Evolutionary conservation across 1,140 invertebrate genomes (phyloP).

Genomic region (Drosophila nigrodunni): DNA sequence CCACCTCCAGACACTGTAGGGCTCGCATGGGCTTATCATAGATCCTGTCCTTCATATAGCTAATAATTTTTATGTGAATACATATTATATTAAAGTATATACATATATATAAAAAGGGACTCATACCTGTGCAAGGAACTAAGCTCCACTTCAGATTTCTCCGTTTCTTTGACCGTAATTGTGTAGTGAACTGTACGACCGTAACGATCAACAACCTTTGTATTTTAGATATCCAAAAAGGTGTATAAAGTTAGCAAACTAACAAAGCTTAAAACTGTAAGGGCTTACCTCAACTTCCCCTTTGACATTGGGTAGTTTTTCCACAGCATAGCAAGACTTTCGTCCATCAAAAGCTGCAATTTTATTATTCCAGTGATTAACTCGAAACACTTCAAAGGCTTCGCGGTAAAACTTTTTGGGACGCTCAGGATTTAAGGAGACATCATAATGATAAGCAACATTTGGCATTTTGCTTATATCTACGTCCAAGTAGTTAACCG

Average conservation of each 20-base stretch:
- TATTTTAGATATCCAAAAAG: slow-evolving; percentile 5
- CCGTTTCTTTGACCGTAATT: slow-evolving; percentile 87
- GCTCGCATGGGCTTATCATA: slow-evolving; percentile 87
- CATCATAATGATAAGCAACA: slow-evolving; percentile 86
- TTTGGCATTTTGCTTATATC: slow-evolving; percentile 84
- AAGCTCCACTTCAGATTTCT: slow-evolving; percentile 86
- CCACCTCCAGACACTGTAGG: slow-evolving; percentile 92
- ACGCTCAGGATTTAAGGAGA: slow-evolving; percentile 85
- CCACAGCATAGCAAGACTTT: slow-evolving; percentile 82
- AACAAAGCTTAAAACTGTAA: neutral
- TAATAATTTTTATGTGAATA: slow-evolving; percentile 8
- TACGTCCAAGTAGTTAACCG: slow-evolving; percentile 87
- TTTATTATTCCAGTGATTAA: slow-evolving; percentile 59
- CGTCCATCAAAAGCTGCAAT: slow-evolving; percentile 90
- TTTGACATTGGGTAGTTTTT: slow-evolving; percentile 30
- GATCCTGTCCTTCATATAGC: slow-evolving; percentile 73
- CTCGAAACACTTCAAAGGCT: slow-evolving; percentile 69
- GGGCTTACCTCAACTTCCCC: slow-evolving; percentile 59
- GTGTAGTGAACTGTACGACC: slow-evolving; percentile 85
- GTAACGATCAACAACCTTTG: slow-evolving; percentile 57
- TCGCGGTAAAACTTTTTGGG: slow-evolving; percentile 85
- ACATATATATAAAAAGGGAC: neutral
- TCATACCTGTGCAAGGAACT: slow-evolving; percentile 85
- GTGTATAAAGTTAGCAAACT: neutral
- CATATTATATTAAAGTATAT: no score